Percentiles rank a stretch among this genome's conserved stretches.
Conservation (phyloP, 2,797 vertebrate genomes). For the Fringilla coelebs region DNA sequence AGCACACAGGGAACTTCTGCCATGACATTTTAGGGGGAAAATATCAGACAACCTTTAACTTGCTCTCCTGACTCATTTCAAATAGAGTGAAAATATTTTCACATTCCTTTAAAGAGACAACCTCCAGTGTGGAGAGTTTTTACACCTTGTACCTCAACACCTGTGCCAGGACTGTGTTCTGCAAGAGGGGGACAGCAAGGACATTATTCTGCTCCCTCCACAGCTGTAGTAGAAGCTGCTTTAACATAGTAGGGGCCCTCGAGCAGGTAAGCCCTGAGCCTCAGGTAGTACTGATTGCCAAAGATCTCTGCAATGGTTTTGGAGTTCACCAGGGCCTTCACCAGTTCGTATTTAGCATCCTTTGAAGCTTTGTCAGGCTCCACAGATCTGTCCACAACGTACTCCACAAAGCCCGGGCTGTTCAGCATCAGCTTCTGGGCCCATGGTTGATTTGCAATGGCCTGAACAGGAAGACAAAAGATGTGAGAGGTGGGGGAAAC, state of each 20-base stretch:
- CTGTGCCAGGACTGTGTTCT: background rate
- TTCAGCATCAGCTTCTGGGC: conserved; percentile 90
- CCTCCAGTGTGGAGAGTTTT: background rate
- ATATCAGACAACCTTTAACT: background rate
- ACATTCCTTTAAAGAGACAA: conserved; percentile 11
- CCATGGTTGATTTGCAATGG: conserved; percentile 90
- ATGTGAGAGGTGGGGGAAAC: background rate
- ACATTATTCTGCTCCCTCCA: conserved; percentile 88
- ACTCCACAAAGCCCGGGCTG: conserved; percentile 93
- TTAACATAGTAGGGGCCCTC: conserved; percentile 92
- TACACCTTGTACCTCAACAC: background rate
- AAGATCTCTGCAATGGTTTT: conserved; percentile 83
- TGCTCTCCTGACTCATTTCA: background rate
- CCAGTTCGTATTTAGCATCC: conserved; percentile 93
- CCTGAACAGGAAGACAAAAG: conserved; percentile 73
- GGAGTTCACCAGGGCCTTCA: conserved; percentile 86
- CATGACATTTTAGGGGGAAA: background rate
- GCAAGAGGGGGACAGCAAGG: background rate
- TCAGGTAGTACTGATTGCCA: conserved; percentile 88
- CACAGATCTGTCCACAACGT: conserved; percentile 88
- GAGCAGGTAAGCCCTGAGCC: conserved; percentile 84
- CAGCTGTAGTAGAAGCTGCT: conserved; percentile 83
- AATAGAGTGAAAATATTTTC: background rate
- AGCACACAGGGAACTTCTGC: background rate
- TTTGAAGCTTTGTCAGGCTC: conserved; percentile 90